A percentile compares a stretch with the other conserved stretches of the same genome.
These are phyloP conservation scores for Ceramica pisi DNA, from an alignment of 2,888 invertebrate species.

Conservation along the genomic window DNA sequence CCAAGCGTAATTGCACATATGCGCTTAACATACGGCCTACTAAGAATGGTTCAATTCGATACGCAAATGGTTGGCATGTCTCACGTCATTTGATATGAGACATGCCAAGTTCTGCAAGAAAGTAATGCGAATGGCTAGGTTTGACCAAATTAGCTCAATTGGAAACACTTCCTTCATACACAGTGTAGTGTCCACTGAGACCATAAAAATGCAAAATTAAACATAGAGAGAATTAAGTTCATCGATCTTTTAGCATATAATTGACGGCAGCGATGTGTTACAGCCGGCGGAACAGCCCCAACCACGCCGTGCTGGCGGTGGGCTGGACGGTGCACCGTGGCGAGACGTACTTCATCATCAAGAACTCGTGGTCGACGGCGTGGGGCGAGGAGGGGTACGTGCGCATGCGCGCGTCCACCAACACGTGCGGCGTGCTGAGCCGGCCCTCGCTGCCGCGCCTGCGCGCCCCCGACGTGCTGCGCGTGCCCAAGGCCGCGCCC, in stretches of 20 bases:
- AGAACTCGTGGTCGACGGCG: slow-evolving; percentile 82
- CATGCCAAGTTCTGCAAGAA: too few species aligned
- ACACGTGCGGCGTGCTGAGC: slow-evolving; percentile 83
- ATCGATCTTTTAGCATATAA: not conserved
- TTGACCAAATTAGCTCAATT: too few species aligned
- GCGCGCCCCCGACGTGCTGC: slow-evolving; percentile 73
- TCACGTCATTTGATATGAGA: too few species aligned
- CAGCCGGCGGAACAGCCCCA: slow-evolving; percentile 72
- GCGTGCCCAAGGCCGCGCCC: slow-evolving; percentile 57
- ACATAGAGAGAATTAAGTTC: not conserved
- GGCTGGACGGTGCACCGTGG: slow-evolving; percentile 80
- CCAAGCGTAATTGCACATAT: too few species aligned
- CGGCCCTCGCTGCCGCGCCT: slow-evolving; percentile 77
- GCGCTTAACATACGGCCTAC: too few species aligned
- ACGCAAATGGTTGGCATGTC: too few species aligned
- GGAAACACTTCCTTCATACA: too few species aligned
- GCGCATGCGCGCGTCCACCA: slow-evolving; percentile 77
- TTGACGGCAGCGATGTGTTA: slow-evolving; percentile 18
- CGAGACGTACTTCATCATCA: slow-evolving; percentile 81
- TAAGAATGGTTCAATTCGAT: too few species aligned
- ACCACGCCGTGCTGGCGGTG: slow-evolving; percentile 84
- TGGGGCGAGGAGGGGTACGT: slow-evolving; percentile 83
- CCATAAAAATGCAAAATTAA: too few species aligned
- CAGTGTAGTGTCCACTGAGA: too few species aligned
- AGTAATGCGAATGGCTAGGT: too few species aligned